phyloP scores from a whole-genome alignment of 1,140 invertebrate species.

The Drosophila asahinai region DNA sequence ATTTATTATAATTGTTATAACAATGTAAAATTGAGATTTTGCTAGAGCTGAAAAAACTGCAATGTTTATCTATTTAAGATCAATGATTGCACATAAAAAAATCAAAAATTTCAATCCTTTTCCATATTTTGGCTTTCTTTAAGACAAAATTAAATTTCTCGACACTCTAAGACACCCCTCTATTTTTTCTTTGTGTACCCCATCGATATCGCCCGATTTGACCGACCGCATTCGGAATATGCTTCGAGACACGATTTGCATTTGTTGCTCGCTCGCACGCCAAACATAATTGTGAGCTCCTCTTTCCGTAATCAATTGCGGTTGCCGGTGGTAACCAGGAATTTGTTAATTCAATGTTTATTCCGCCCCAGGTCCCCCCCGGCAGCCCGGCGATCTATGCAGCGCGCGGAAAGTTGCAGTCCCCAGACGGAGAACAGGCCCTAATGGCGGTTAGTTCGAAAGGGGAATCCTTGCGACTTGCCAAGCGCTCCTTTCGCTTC shows the following conservation, averaged over 20 bases:
- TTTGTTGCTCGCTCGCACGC: slow-evolving; percentile 77
- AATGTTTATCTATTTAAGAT: no score
- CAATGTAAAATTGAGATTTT: no score
- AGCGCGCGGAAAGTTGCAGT: slow-evolving; percentile 47
- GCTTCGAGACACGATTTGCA: slow-evolving; percentile 64
- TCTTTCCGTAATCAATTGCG: slow-evolving; percentile 75
- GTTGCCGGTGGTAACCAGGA: slow-evolving; percentile 77
- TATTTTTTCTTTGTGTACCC: slow-evolving; percentile 8
- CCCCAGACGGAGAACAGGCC: slow-evolving; percentile 42
- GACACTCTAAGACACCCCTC: no score
- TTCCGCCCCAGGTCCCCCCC: slow-evolving; percentile 52
- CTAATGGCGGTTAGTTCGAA: slow-evolving; percentile 60
- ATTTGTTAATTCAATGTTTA: slow-evolving; percentile 85
- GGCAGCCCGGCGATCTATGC: slow-evolving; percentile 6
- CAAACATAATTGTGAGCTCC: slow-evolving; percentile 73
- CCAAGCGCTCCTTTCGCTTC: slow-evolving; percentile 5
- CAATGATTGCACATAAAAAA: no score
- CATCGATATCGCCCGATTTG: slow-evolving; percentile 40
- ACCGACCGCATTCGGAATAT: slow-evolving; percentile 55
- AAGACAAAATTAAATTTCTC: no score
- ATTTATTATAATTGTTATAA: no score
- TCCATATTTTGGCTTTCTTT: not conserved
- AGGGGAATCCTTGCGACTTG: slow-evolving; percentile 46
- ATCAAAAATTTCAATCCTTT: no score
- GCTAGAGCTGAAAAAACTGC: no score